A percentile compares a stretch with the other conserved stretches of the same genome.
Evolutionary conservation across 2,113 vertebrate species (phyloP).

Genomic region (Periophthalmodon schlosseri): DNA sequence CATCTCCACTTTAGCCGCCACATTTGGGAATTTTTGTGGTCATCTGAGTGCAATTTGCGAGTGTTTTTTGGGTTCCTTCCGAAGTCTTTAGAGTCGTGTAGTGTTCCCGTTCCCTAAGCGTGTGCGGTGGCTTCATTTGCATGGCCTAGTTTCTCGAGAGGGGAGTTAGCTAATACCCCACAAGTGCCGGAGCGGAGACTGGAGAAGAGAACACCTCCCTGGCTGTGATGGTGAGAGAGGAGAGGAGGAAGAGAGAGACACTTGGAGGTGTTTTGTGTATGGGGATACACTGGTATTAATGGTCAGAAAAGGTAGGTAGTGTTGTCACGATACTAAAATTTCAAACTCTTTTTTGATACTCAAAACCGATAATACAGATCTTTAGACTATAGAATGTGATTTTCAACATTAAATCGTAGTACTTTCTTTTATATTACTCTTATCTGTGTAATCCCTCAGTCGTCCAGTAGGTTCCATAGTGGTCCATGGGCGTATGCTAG

Average conservation of each 20-base stretch:
- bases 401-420: too few species aligned
- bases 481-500: too few species aligned
- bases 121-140: conserved; percentile 58
- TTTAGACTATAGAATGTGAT: too few species aligned
- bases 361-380: too few species aligned
- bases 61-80: conserved; percentile 39
- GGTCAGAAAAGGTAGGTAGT: conserved; percentile 5
- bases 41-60: conserved; percentile 39
- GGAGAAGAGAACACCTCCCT: conserved; percentile 63
- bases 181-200: conserved; percentile 51
- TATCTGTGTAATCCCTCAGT: too few species aligned
- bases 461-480: too few species aligned
- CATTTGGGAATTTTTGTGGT: conserved; percentile 8
- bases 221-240: conserved; percentile 41
- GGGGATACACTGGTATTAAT: conserved; percentile 26
- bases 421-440: too few species aligned
- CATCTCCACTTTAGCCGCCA: background rate
- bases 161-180: conserved; percentile 68
- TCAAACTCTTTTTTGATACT: too few species aligned
- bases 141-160: conserved; percentile 72
- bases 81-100: conserved; percentile 40
- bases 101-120: conserved; percentile 48
- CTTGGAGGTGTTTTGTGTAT: conserved; percentile 52
- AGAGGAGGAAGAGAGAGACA: conserved; percentile 60
- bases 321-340: conserved; percentile 9